Evolutionary conservation across 2,797 vertebrate genomes (phyloP).

Genomic region (Sebastes diaconus): DNA sequence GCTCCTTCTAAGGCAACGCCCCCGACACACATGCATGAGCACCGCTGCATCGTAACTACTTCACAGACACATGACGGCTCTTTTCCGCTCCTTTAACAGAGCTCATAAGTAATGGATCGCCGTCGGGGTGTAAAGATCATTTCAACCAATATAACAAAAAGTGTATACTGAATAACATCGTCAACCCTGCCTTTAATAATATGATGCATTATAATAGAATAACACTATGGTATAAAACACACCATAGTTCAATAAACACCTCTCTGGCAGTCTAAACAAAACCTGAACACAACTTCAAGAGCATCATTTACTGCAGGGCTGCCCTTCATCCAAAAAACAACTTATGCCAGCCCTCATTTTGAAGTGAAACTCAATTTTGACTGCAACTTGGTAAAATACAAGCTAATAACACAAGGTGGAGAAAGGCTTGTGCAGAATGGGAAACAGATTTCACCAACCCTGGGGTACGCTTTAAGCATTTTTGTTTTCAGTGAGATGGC

Average conservation of each 20-base stretch:
- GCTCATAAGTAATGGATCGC: too few relatives aligned
- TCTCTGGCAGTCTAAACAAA: neutral
- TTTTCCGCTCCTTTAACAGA: too few relatives aligned
- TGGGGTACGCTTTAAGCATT: neutral
- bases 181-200: neutral
- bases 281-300: neutral
- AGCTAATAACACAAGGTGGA: neutral
- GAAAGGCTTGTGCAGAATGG: neutral
- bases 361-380: too few relatives aligned
- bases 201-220: neutral
- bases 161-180: too few relatives aligned
- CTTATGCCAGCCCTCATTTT: too few relatives aligned
- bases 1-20: too few relatives aligned
- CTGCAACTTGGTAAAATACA: too few relatives aligned
- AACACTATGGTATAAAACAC: neutral
- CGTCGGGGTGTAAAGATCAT: too few relatives aligned
- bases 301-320: neutral
- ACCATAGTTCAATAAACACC: neutral
- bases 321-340: neutral
- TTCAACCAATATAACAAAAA: too few relatives aligned
- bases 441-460: neutral
- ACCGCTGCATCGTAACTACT: too few relatives aligned
- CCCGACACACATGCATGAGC: too few relatives aligned
- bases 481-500: neutral
- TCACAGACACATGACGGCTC: too few relatives aligned